phyloP scores from a whole-genome alignment of 2,797 vertebrate species.

The Agapornis canus region DNA sequence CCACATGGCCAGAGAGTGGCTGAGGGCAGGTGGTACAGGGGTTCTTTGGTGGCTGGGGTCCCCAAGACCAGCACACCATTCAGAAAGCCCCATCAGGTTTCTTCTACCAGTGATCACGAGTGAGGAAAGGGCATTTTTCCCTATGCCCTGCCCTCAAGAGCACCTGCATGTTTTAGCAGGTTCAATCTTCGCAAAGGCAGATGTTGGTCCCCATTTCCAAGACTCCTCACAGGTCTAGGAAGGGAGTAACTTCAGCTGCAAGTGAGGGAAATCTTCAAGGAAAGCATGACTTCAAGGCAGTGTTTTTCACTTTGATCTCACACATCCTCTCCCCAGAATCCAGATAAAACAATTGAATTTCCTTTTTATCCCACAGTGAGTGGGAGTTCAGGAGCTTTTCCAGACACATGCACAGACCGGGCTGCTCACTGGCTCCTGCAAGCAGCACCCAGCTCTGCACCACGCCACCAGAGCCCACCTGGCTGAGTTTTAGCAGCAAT shows the following conservation, averaged over 20 bases:
- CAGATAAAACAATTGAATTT: not conserved
- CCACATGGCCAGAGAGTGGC: rapidly evolving
- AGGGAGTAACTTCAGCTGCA: not conserved
- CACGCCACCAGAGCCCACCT: not conserved
- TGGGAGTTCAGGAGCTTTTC: not conserved
- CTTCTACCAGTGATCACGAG: not conserved
- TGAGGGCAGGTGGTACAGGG: not conserved
- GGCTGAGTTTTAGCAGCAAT: not conserved
- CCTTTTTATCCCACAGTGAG: not conserved
- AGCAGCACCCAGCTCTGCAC: not conserved
- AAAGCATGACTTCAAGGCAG: not conserved
- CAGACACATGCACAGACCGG: not conserved
- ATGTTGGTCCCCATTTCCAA: not conserved
- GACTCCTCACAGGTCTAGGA: not conserved
- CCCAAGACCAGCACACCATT: not conserved
- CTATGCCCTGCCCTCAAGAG: not conserved
- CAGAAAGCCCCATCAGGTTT: not conserved
- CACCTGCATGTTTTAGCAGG: not conserved
- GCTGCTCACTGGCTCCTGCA: rapidly evolving
- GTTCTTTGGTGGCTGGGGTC: not conserved
- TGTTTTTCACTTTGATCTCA: not conserved
- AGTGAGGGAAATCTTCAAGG: not conserved
- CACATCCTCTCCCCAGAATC: not conserved
- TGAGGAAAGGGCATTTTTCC: not conserved
- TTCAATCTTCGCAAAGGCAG: rapidly evolving